Percentiles rank a stretch among this genome's conserved stretches.
These are phyloP conservation scores for Gnathonemus echidnorhynchus DNA, from an alignment of 2,113 vertebrate species.

Conservation along the genomic window DNA sequence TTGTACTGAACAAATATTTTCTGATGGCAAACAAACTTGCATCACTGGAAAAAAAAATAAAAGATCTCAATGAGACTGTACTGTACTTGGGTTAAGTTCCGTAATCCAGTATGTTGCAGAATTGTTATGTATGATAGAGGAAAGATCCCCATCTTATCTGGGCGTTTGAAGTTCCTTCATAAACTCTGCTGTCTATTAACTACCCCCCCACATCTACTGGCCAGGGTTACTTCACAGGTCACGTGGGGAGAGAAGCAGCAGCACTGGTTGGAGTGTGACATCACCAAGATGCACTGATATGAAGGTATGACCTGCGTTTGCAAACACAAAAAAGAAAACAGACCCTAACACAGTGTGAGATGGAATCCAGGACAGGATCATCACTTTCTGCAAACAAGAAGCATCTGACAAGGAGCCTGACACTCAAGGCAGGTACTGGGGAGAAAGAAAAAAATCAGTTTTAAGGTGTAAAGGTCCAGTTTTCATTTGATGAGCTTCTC, in stretches of 20 bases:
- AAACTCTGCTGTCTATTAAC: not conserved
- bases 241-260: not conserved
- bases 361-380: not conserved
- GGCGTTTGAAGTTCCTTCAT: not conserved
- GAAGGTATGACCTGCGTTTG: not conserved
- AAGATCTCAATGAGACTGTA: not conserved
- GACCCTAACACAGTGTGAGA: not conserved
- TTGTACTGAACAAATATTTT: not conserved
- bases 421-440: not conserved
- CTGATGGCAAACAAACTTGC: not conserved
- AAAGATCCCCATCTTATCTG: not conserved
- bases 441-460: not conserved
- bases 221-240: not conserved
- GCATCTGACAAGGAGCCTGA: not conserved
- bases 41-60: not conserved
- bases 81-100: not conserved
- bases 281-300: not conserved
- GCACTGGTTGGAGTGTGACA: not conserved
- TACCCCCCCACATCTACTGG: not conserved
- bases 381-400: not conserved
- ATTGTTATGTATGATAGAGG: not conserved
- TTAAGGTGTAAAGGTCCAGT: not conserved
- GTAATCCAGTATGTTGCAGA: not conserved
- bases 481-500: not conserved
- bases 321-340: not conserved